Evolutionary conservation across 2,113 vertebrate species (phyloP), one percentile per base, ranked within the genome.

Genomic region (Cryptotis parvus): DNA sequence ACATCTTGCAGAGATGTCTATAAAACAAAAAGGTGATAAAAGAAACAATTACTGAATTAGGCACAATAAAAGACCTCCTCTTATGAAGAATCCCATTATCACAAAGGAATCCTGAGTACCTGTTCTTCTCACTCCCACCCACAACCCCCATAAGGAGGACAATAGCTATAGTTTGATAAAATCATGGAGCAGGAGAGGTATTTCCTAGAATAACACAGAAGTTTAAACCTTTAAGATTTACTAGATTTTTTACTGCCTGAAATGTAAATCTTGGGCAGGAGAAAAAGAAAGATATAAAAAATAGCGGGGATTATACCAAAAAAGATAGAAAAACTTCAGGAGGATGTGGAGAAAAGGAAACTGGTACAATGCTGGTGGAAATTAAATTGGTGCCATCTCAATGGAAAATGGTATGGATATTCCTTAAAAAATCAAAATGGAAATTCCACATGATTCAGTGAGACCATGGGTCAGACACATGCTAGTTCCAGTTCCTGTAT

Each of bases 21-120:
- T 74, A 89, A 94, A 95, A 90, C 63, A 93, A 95, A 37, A 33
- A n/a, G n/a, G 55, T 55, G 82, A 84, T 87, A 93, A 87, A 81
- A 35, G 65, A 91, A 95, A 96, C 31, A 45, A 82, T 84, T 77
- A 90, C 33, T 95, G 92, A 81, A 94, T 87, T 95, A 93, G 95
- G 27, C 58, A 91, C 77, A 94, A 91, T 90, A 86, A 91, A 93
- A 39, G 76, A 89, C 79, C 52, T 52, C 66, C 89, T 93, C 37
- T 72, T 52, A 74, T 81, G 86, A 94, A 90, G 69, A 84, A 31
- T 74, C 35, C 37, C 37, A 82, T 74, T 91, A 63, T 91, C 66
- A 81, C 65, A 84, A 91, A 84, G 10, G n/a, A 92, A 78, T 7
- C 29, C 24, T 81, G 74, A 16, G 24, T 82, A 61, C 78, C 82